Conservation (phyloP, 2,797 vertebrate genomes). For the Crocidura indochinensis region DNA sequence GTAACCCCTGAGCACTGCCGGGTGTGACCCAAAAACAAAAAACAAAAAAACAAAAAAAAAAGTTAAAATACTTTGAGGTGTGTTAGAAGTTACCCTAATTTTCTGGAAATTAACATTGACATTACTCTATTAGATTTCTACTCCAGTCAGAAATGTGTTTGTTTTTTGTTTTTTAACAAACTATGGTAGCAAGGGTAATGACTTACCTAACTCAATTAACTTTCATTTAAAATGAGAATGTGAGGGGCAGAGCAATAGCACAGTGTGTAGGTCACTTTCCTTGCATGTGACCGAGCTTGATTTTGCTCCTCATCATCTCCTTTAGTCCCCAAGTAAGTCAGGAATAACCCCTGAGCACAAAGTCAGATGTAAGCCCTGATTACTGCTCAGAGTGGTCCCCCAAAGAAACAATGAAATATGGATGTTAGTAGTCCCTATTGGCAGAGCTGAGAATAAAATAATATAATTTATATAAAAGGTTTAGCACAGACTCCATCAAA, state of each 20-base stretch:
- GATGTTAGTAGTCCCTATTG: neutral
- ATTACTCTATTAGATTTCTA: neutral
- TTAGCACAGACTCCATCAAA: neutral
- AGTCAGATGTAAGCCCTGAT: no score
- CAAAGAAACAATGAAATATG: neutral
- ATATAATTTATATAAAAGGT: neutral
- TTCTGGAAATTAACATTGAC: neutral
- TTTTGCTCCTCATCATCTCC: no score
- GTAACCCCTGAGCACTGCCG: no score
- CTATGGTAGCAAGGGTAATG: constrained; percentile 16
- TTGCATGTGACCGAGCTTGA: no score
- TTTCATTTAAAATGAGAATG: constrained; percentile 8
- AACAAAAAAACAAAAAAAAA: no score
- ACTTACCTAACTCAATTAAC: constrained; percentile 14
- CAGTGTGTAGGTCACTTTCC: no score
- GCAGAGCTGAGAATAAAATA: neutral
- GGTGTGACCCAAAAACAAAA: no score
- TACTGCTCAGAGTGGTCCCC: no score
- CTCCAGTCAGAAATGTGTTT: neutral
- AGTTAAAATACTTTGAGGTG: constrained; percentile 49
- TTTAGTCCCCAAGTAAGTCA: no score
- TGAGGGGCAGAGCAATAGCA: no score
- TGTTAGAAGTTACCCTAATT: constrained; percentile 11
- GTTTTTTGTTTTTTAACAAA: neutral
- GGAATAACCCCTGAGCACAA: no score